These are phyloP conservation scores for Pteronura brasiliensis DNA, from an alignment of 2,113 vertebrate species.

Conservation along the genomic window DNA sequence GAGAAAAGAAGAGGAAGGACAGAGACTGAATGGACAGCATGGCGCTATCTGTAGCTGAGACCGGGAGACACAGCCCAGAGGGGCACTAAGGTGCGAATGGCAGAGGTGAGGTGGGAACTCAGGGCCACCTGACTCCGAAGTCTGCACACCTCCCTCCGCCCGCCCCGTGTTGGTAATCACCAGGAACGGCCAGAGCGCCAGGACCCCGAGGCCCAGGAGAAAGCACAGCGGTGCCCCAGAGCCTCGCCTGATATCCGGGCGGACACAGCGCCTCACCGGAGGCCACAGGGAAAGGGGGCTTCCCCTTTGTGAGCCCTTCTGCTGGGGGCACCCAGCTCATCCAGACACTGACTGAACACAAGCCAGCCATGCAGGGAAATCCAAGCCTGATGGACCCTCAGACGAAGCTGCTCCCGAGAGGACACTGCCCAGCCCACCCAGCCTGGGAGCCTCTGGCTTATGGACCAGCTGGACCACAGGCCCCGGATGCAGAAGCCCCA, in stretches of 20 bases:
- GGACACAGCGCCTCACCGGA: too few relatives aligned
- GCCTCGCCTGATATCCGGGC: not conserved
- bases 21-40: not conserved
- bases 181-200: not conserved
- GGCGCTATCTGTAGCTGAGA: not conserved
- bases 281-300: not conserved
- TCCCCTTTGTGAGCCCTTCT: not conserved
- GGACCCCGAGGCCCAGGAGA: not conserved
- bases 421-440: accelerated
- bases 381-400: not conserved
- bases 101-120: not conserved
- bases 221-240: not conserved
- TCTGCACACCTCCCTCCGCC: not conserved
- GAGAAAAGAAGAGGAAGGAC: not conserved
- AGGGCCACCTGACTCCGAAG: not conserved
- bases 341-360: not conserved
- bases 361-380: not conserved
- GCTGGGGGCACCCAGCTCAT: not conserved
- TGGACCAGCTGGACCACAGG: not conserved
- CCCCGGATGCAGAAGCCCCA: too few relatives aligned
- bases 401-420: not conserved
- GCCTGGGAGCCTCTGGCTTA: not conserved
- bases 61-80: not conserved
- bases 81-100: not conserved
- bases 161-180: not conserved